These are phyloP conservation scores for Biston betularia DNA, from an alignment of 2,888 invertebrate genomes.

Conservation along the genomic window DNA sequence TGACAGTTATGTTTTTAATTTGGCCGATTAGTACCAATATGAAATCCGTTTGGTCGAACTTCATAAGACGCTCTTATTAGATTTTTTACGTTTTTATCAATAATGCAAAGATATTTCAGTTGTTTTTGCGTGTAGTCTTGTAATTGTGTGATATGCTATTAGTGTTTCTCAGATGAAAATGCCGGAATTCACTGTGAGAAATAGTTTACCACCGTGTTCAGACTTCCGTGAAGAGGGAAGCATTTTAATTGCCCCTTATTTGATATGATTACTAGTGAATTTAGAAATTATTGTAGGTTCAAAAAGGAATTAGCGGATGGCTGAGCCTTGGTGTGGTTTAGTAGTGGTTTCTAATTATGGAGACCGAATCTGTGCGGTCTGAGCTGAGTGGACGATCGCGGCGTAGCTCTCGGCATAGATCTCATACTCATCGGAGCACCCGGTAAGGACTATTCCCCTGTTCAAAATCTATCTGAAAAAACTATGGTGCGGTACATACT, in stretches of 20 bases:
- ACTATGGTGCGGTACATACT: not conserved
- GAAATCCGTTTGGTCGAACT: conserved; percentile 68
- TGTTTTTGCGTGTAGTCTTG: conserved; percentile 39
- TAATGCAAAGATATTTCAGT: conserved; percentile 68
- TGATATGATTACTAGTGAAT: conserved; percentile 63
- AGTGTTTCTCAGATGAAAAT: conserved; percentile 35
- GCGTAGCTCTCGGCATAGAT: conserved; percentile 88
- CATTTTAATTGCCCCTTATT: conserved; percentile 77
- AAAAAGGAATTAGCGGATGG: conserved; percentile 69
- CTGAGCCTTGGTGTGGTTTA: conserved; percentile 56
- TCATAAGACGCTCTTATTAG: conserved; percentile 69
- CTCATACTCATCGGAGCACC: conserved; percentile 88
- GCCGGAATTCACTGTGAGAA: conserved; percentile 49
- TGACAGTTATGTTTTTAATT: conserved; percentile 42
- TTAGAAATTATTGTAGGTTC: conserved; percentile 60
- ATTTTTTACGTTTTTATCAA: conserved; percentile 62
- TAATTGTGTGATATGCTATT: conserved; percentile 27
- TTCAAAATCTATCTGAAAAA: not conserved
- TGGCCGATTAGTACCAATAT: conserved; percentile 56
- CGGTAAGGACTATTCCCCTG: conserved; percentile 72
- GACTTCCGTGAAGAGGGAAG: conserved; percentile 67
- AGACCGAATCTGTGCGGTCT: conserved; percentile 97
- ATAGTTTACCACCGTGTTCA: conserved; percentile 56
- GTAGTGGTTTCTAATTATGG: conserved; percentile 87
- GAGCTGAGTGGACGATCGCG: conserved; percentile 94